phyloP scores from a whole-genome alignment of 2,888 invertebrate genomes.

The Rapana venosa region DNA sequence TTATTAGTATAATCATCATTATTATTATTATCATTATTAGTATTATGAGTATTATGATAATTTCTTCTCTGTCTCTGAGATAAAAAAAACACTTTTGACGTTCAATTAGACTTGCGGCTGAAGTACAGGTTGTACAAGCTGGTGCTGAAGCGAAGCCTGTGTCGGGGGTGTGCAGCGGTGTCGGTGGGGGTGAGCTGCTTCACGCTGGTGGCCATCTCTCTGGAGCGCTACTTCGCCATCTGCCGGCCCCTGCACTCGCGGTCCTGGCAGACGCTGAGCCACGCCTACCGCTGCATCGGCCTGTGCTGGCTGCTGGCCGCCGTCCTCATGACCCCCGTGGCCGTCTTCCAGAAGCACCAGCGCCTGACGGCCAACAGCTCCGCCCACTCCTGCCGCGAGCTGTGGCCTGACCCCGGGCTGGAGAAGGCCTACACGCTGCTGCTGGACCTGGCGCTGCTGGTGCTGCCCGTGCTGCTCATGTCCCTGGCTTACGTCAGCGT shows the following conservation, averaged over 20 bases:
- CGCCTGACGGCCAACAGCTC: conserved; percentile 44
- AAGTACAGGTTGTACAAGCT: no score
- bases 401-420: conserved; percentile 76
- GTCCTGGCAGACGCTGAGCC: conserved; percentile 86
- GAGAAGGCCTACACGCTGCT: conserved; percentile 87
- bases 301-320: conserved; percentile 81
- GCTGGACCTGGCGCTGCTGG: conserved; percentile 85
- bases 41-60: no score
- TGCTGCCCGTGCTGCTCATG: conserved; percentile 89
- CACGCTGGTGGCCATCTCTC: conserved; percentile 87
- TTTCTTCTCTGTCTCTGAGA: no score
- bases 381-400: conserved; percentile 60
- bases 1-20: no score
- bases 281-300: conserved; percentile 83
- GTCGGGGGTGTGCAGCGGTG: conserved; percentile 81
- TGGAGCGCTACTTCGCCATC: conserved; percentile 89
- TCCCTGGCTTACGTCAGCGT: conserved; percentile 83
- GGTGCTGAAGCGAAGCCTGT: not conserved
- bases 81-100: no score
- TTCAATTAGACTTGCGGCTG: no score
- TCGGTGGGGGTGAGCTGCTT: conserved; percentile 88
- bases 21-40: no score
- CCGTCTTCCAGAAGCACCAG: conserved; percentile 69
- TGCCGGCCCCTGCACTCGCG: conserved; percentile 87
- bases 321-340: conserved; percentile 85